Conservation (phyloP, 2,888 invertebrate species). For the Pollenia labialis region DNA sequence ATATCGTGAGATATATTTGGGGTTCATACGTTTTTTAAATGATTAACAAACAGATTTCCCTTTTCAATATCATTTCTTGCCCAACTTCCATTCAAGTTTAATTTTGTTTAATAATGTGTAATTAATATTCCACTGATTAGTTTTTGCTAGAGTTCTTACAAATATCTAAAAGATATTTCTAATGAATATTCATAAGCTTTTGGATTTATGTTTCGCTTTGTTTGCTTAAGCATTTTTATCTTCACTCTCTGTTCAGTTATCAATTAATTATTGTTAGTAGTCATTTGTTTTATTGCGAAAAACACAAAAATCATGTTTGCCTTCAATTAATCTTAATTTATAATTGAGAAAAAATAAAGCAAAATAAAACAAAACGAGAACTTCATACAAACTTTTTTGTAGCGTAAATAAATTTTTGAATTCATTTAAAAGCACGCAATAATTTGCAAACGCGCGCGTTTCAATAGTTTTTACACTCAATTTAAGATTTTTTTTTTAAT, state of each 20-base stretch:
- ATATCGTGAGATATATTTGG: too few relatives aligned
- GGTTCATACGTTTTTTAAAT: too few relatives aligned
- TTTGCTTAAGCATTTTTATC: neutral
- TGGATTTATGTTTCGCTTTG: neutral
- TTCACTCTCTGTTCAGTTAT: neutral
- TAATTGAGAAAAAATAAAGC: slow-evolving; percentile 10
- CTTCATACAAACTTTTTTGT: slow-evolving; percentile 1
- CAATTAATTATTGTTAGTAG: slow-evolving; percentile 43
- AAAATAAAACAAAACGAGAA: neutral
- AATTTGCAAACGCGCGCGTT: slow-evolving; percentile 4
- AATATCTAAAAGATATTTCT: neutral
- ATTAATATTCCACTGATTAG: neutral
- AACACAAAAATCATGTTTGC: slow-evolving; percentile 57
- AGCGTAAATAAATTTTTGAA: slow-evolving; percentile 38
- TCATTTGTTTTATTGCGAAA: slow-evolving; percentile 32
- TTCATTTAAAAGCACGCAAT: slow-evolving; percentile 58
- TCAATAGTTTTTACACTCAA: slow-evolving; percentile 15
- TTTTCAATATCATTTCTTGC: too few relatives aligned
- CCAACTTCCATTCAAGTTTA: too few relatives aligned
- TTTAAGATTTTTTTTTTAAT: neutral
- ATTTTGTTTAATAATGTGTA: too few relatives aligned
- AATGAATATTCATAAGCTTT: neutral
- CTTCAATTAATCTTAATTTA: slow-evolving; percentile 68
- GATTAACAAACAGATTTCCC: too few relatives aligned
- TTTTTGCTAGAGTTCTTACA: neutral